Base-by-base conservation (phyloP, 2,797 vertebrate species). In the Syngnathus rostellatus region DNA sequence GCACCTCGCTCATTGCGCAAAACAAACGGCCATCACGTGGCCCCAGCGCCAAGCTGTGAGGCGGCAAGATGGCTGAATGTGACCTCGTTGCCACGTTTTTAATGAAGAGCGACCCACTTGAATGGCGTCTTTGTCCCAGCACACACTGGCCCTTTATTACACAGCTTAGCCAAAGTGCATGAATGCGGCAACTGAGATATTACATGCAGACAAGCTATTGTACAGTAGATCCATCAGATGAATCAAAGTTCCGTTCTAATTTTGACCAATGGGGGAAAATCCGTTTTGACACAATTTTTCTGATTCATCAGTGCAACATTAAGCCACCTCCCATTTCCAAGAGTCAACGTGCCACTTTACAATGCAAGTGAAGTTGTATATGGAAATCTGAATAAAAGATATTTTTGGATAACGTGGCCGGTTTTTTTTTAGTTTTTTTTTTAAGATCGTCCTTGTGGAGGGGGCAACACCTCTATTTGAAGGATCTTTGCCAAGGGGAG, bases 41-140 rank as follows among this genome's bases (percentile, higher is more conserved):
- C 53, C 11, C 21, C 23, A 11, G 21, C 12, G 23, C 21, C 75
- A 74, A 73, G 79, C 76, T 68, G 74, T 81, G 74, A 62, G 77
- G 74, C 73, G 57, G 65, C 53, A 68, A 67, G 68, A 80, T 64
- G 73, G 63, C 84, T 77, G 87, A 87, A 87, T 87, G 80, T 85
- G 83, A 86, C 87, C 87, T 73, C 76, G 69, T 75, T 77, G 70
- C 58, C 77, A 71, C 14, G 69, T 79, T 86, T 31, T 38, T 31
- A 87, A 86, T 81, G 81, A 83, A 83, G 85, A 78, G 70, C 62
- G 64, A 17, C 21, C 10, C 19, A 16, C 67, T 53, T 89, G 85
- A 91, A 90, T 81, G 80, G 71, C 48, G 71, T 68, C 68, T 82
- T 71, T 80, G 78, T 74, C 71, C 72, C 67, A 21, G 69, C 68